These are phyloP conservation scores for Achroia grisella DNA, from an alignment of 1,140 invertebrate species.

Conservation along the genomic window DNA sequence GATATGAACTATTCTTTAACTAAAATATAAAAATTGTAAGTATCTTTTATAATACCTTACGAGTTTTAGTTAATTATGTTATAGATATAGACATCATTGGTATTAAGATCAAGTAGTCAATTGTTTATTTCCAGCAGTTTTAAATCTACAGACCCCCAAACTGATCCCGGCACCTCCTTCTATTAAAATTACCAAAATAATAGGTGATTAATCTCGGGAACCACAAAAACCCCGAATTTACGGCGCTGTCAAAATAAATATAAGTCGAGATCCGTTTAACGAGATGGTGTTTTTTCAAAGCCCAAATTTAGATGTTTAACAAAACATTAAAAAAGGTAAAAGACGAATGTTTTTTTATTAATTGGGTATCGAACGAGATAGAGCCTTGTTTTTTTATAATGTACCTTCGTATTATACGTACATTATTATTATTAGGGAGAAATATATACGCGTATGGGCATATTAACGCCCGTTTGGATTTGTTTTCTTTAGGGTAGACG, in stretches of 20 bases:
- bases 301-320: constrained; percentile 66
- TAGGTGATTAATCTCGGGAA: constrained; percentile 58
- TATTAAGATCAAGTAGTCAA: too few species aligned
- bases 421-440: constrained; percentile 25
- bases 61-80: too few species aligned
- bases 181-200: constrained; percentile 65
- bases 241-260: constrained; percentile 56
- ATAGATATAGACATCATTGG: too few species aligned
- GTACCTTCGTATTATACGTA: constrained; percentile 19
- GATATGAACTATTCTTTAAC: too few species aligned
- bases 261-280: constrained; percentile 23
- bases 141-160: constrained; percentile 12
- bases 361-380: constrained; percentile 44
- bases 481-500: constrained; percentile 20
- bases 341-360: constrained; percentile 43
- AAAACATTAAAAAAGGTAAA: constrained; percentile 51
- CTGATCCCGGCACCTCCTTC: constrained; percentile 36
- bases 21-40: too few species aligned
- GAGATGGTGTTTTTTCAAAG: constrained; percentile 25
- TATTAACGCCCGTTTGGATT: constrained; percentile 40
- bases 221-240: constrained; percentile 37
- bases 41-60: too few species aligned
- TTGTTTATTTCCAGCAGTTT: constrained; percentile 8
- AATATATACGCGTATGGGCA: constrained; percentile 25
- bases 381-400: constrained; percentile 20